Evolutionary conservation across 2,888 invertebrate species (phyloP), one percentile per base, ranked within the genome.

Genomic region (Sarcophaga variegata): DNA sequence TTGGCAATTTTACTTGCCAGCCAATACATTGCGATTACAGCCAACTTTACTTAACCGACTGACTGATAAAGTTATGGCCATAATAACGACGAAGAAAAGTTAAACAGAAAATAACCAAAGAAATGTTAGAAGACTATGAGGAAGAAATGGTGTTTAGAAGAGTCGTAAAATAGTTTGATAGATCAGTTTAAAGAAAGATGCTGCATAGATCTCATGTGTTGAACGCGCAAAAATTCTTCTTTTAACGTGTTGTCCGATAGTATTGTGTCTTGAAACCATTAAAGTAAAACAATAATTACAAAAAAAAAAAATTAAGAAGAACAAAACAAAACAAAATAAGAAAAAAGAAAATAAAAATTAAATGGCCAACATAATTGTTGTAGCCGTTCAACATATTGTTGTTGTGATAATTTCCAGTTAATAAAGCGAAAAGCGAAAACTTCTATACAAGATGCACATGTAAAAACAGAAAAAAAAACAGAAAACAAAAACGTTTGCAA

Each of bases 111-210:
- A 37, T 8, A 8, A 2, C 8, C 8, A 8, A 37, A 37, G 37
- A 37, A 37, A 37, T 37, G 37, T 37, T 37, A 37, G 25, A 59
- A 72, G 27, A 37, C 64, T 64, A 54, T 70, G 22, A 80, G 70
- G 3, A 75, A 76, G 80, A 84, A 84, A 87, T 87, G 71, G 79
- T 71, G 87, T 76, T 82, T 87, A 81, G 76, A 87, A 87, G 49
- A 84, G 63, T 74, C 62, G 22, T 22, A 79, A 66, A 72, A 84
- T 70, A 80, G 59, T 67, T 71, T 67, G 71, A 60, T 79, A 67
- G 70, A 82, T 87, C 84, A 87, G 87, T 87, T 79, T 27, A 79
- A 62, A 82, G 71, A 84, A 87, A 87, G 87, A 87, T 84, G 87
- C 87, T 87, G 87, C 76, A 75, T 64, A 79, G 81, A 79, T 81